Conservation (phyloP, 2,888 invertebrate genomes). For the Dexiosoma caninum region DNA sequence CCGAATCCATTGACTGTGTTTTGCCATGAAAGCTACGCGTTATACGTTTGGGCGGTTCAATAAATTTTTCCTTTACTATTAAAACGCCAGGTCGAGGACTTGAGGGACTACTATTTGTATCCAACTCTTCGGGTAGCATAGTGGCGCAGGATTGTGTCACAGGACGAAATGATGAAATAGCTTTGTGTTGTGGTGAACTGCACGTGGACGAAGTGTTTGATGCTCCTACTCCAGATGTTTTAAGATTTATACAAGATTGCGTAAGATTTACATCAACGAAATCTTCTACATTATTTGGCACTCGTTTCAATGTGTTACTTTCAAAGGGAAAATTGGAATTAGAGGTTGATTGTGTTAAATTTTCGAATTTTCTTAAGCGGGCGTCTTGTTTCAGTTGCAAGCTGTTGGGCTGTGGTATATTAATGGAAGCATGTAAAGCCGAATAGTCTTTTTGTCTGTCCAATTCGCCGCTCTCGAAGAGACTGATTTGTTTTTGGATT, state of each 20-base stretch:
- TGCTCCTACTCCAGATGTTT: slow-evolving; percentile 64
- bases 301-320: slow-evolving; percentile 73
- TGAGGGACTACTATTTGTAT: slow-evolving; percentile 55
- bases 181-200: slow-evolving; percentile 68
- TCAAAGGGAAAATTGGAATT: slow-evolving; percentile 76
- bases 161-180: slow-evolving; percentile 36
- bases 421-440: slow-evolving; percentile 71
- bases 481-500: slow-evolving; percentile 76
- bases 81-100: slow-evolving; percentile 76
- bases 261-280: slow-evolving; percentile 69
- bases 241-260: slow-evolving; percentile 74
- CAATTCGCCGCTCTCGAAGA: slow-evolving; percentile 71
- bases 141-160: slow-evolving; percentile 45
- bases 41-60: slow-evolving; percentile 79
- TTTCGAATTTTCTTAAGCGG: slow-evolving; percentile 73
- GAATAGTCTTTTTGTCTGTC: slow-evolving; percentile 65
- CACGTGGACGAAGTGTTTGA: slow-evolving; percentile 52
- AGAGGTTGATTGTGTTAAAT: slow-evolving; percentile 74
- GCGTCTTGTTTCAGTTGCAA: slow-evolving; percentile 72
- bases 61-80: slow-evolving; percentile 79
- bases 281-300: slow-evolving; percentile 68
- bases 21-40: slow-evolving; percentile 77
- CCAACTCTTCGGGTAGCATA: slow-evolving; percentile 26
- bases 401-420: slow-evolving; percentile 69
- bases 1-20: slow-evolving; percentile 76